Base-by-base conservation (phyloP, 2,888 invertebrate species). In the Schrankia costaestrigalis region DNA sequence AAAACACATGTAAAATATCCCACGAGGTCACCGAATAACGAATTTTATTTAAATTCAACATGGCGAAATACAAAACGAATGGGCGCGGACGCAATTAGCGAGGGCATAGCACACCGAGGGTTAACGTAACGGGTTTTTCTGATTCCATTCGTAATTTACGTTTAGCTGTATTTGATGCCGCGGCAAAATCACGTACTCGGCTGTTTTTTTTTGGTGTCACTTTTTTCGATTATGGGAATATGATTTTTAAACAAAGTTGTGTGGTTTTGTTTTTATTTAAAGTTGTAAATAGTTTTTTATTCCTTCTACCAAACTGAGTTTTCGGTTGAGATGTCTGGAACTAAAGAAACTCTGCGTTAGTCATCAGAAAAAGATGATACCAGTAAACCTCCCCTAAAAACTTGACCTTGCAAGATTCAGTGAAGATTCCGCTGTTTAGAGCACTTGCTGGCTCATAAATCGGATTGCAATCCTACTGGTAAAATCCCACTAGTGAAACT, bases 11-110 rank as follows among this genome's bases (percentile, higher is more conserved):
- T 18, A 33, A 33, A 38, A 29, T n/a, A n/a, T 33, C 29, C 22
- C 29, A 18, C 26, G 30, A 17, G 30, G 30, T 35, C 35, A 26
- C 21, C 24, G 23, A 39, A 41, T 41, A 40, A 41, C 39, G 30
- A 48, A 48, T 59, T 66, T 58, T 63, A 59, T 63, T 52, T 55
- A 50, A 60, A 57, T 60, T 56, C 43, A 42, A 46, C 41, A 28
- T 35, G 26, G 39, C 13, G 41, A 56, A 65, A 57, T 52, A 51
- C 52, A 48, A 58, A 68, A 58, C 52, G 55, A 63, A 57, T 52
- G 56, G 48, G 49, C 53, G 33, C 38, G 56, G 50, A 50, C 54
- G 66, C 56, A 68, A 68, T 68, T 68, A 68, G 63, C 56, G 41
- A 49, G 27, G 36, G 35, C 31, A 41, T 26, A 42, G 36, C 41